phyloP scores from a whole-genome alignment of 2,888 invertebrate genomes.

The Torymus auratus region DNA sequence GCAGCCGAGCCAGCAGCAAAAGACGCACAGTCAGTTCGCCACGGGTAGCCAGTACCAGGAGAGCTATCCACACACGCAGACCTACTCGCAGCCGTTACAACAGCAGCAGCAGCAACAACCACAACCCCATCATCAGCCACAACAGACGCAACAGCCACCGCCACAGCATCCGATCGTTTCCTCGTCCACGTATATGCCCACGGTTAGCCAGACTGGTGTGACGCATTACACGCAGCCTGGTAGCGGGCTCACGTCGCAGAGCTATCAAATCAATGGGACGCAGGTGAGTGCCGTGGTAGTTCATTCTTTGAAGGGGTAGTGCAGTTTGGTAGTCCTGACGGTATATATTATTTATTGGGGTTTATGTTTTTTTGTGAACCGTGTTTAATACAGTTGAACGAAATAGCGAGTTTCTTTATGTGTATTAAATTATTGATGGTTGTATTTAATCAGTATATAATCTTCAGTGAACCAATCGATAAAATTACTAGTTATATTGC shows the following conservation, averaged over 20 bases:
- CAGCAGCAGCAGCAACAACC: constrained; percentile 54
- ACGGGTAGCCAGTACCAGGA: constrained; percentile 75
- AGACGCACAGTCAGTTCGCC: constrained; percentile 45
- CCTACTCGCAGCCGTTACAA: constrained; percentile 73
- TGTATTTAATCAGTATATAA: too few species aligned
- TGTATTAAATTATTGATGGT: too few species aligned
- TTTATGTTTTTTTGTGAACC: too few species aligned
- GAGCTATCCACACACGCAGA: constrained; percentile 78
- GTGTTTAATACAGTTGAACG: too few species aligned
- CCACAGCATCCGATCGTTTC: constrained; percentile 67
- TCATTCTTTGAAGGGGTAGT: not conserved
- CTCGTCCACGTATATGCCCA: constrained; percentile 68
- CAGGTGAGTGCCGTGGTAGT: constrained; percentile 62
- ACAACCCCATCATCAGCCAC: constrained; percentile 20
- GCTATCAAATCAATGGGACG: constrained; percentile 72
- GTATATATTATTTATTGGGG: too few species aligned
- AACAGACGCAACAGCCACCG: not conserved
- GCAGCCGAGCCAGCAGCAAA: constrained; percentile 72
- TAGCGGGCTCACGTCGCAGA: constrained; percentile 47
- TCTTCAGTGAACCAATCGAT: too few species aligned
- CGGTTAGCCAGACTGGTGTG: constrained; percentile 71
- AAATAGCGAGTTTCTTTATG: too few species aligned
- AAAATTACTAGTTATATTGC: too few species aligned
- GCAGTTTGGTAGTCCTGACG: too few species aligned
- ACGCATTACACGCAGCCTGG: constrained; percentile 70